These are phyloP conservation scores for Solenodon paradoxus DNA, from an alignment of 2,113 vertebrate species.

Conservation along the genomic window DNA sequence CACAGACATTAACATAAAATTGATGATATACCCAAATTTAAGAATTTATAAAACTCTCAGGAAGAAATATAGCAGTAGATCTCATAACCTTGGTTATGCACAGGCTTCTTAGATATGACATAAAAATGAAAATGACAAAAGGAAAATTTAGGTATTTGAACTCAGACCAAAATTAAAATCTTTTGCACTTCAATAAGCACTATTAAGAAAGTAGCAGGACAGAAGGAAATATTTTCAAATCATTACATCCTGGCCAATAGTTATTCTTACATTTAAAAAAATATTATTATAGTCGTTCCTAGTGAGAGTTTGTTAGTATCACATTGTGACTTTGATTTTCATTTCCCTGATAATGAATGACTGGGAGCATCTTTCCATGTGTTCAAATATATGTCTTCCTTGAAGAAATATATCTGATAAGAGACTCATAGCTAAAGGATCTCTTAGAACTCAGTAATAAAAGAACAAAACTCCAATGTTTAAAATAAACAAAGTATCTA, in stretches of 20 bases:
- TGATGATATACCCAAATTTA: neutral
- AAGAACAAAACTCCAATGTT: neutral
- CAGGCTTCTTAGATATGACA: neutral
- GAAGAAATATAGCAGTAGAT: constrained; percentile 14
- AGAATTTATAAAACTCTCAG: neutral
- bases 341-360: too few relatives aligned
- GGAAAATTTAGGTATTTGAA: neutral
- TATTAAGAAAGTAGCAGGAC: neutral
- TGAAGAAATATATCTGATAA: neutral
- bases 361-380: too few relatives aligned
- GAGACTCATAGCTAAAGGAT: neutral
- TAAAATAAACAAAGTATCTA: neutral
- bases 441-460: neutral
- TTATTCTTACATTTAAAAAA: too few relatives aligned
- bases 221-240: neutral
- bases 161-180: constrained; percentile 7
- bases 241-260: too few relatives aligned
- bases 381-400: too few relatives aligned
- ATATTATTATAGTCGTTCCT: too few relatives aligned
- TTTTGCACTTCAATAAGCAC: neutral
- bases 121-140: neutral
- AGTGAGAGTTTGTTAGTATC: too few relatives aligned
- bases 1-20: neutral
- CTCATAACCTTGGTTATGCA: neutral
- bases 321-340: too few relatives aligned